Evolutionary conservation across 1,140 invertebrate genomes (phyloP).

Genomic region (Laupala kohalensis): DNA sequence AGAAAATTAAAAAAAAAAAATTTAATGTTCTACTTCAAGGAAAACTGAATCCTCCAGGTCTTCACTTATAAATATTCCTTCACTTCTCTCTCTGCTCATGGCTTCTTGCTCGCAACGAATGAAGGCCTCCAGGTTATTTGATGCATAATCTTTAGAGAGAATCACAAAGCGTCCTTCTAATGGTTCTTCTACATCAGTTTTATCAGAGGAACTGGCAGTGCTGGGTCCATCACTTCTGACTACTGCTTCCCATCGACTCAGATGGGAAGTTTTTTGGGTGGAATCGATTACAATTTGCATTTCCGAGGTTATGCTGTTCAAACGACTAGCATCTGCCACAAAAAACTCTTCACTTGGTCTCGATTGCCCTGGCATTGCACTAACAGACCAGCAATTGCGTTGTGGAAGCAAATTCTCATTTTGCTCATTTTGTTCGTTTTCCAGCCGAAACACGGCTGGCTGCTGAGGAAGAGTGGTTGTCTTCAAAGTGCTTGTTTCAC

Average conservation of each 20-base stretch:
- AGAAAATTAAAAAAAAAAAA: too few relatives aligned
- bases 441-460: neutral
- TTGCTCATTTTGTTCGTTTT: neutral
- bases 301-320: slow-evolving; percentile 3
- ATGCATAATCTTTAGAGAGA: neutral
- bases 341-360: slow-evolving; percentile 18
- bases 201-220: neutral
- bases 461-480: neutral
- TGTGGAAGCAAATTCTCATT: too few relatives aligned
- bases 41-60: neutral
- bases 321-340: slow-evolving; percentile 20
- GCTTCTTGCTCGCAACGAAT: neutral
- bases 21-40: neutral
- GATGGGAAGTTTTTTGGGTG: neutral
- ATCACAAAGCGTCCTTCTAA: neutral
- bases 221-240: neutral
- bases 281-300: neutral
- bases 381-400: neutral
- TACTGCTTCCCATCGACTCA: neutral
- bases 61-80: neutral
- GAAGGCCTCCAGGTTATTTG: neutral
- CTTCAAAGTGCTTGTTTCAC: neutral
- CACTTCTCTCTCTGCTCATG: neutral
- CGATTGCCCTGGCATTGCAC: neutral
- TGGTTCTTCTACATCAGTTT: too few relatives aligned